These are phyloP conservation scores for Drosophila setifemur DNA, from an alignment of 1,140 invertebrate species.

Conservation along the genomic window DNA sequence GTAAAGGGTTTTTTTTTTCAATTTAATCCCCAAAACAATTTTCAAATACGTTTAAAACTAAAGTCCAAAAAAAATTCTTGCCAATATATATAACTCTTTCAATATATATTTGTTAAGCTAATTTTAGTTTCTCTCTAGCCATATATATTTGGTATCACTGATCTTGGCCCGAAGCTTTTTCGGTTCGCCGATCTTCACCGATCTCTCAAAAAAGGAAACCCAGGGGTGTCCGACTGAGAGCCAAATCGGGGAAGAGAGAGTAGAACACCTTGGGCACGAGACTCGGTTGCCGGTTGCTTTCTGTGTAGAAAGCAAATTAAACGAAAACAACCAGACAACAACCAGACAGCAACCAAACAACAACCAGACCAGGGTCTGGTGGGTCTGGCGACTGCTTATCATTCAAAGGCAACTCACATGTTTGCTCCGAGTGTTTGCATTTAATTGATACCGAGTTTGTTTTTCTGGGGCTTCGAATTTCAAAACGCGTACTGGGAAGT, in stretches of 20 bases:
- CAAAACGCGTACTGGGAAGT: background rate
- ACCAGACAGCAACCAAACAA: background rate
- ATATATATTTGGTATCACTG: background rate
- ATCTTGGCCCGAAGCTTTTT: background rate
- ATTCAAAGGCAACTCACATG: background rate
- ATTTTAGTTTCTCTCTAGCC: background rate
- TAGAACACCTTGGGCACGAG: constrained; percentile 18
- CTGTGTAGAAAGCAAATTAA: constrained; percentile 5
- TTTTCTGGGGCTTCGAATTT: constrained; percentile 4
- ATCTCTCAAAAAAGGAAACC: background rate
- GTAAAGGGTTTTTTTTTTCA: too few species aligned
- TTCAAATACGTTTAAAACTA: too few species aligned
- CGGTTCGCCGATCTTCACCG: background rate
- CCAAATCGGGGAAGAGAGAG: constrained; percentile 11
- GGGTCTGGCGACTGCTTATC: constrained; percentile 14
- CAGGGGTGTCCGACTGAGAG: background rate
- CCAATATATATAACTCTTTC: too few species aligned
- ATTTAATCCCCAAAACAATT: too few species aligned
- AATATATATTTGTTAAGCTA: too few species aligned
- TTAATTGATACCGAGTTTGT: constrained; percentile 1
- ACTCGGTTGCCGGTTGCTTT: constrained; percentile 3
- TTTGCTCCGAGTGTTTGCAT: constrained; percentile 4
- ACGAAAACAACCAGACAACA: background rate
- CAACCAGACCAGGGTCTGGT: too few species aligned
- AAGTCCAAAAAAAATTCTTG: too few species aligned